Evolutionary conservation across 1,140 invertebrate genomes (phyloP), one percentile per base, ranked within the genome.

Genomic region (Caenorhabditis inopinata): DNA sequence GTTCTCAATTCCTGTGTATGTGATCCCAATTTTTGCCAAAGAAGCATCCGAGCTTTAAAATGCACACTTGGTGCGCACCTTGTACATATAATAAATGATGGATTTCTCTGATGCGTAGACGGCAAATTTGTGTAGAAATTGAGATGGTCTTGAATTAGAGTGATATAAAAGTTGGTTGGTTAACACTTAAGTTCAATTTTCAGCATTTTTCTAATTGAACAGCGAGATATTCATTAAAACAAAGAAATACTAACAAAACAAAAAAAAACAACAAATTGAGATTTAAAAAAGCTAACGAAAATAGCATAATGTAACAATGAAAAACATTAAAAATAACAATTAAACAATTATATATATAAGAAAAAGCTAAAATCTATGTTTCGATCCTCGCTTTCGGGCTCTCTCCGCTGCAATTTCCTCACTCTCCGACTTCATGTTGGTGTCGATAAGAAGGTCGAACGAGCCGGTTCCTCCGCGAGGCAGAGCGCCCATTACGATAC

Each of bases 401-500:
- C 58, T 11, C 16, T n/a, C 32, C n/a, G 29, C 58, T 12, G 35
- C 58, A 9, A 21, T 1, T 18, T 68, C 58, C 27, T 68, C 58
- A n/a, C 58, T 29, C 21, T 68, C 58, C 25, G 76, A 77, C 53
- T 49, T n/a, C 47, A 45, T 51, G 14, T 25, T 62, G 1, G 45
- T 35, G 38, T 53, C n/a, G 46, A 78, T 27, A 38, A 87, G 27
- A 5, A 92, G 53, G 46, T 91, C 91, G 89, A 96, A 95, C 3
- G 91, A 89, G 6, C 95, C 96, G 11, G 96, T 97, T 2, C 96
- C 96, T 81, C 91, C 92, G 76, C 91, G 90, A 74, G 94, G 93
- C 4, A 93, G 92, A 86, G 93, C 92, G 0, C 96, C 96, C 9
- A 95, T 85, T 90, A 97, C 94, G 3, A 99, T 86, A 81, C 94